Base-by-base conservation (phyloP, 2,888 invertebrate species). In the Poecilobothrus nobilitatus region DNA sequence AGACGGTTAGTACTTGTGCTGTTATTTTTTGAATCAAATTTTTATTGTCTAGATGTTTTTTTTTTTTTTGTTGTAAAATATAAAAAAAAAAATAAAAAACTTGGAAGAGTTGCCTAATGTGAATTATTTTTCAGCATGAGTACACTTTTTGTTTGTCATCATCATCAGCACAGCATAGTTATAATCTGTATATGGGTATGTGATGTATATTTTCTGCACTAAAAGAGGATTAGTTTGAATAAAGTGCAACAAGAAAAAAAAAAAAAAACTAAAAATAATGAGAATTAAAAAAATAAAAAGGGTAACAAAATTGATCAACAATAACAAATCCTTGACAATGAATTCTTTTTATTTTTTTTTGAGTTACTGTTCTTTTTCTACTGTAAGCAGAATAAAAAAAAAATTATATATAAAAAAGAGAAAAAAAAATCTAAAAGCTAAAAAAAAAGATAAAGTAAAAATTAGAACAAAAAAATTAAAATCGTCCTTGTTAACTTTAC, bases 401-500 rank as follows among this genome's bases (percentile, higher is more conserved):
- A 18, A 18, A 6, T 15, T 9, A 15, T 12, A 44, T 3, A 44
- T 12, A 15, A 41, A 6, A 41, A 41, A 9, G 15, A 3, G 15
- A 41, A 41, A 41, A 41, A 41, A 41, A 41, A 41, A 18, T 18
- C 10, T 37, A 53, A 53, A 53, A 18, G n/a, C 9, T 53, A 53
- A n/a, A 6, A 53, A 18, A 53, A 53, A n/a, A 6, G 18, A n/a
- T 18, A 6, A n/a, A 44, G 8, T 34, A 34, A 37, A 37, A 12
- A 2, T 12, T 12, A 18, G 18, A 53, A 9, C 7, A n/a, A 53
- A 53, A 53, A 53, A 53, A n/a, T 12, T 12, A 2, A 53, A 18
- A 53, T 18, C n/a, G n/a, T 53, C 53, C 53, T 53, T 53, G 53
- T 53, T 53, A 53, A 53, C 53, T 53, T 53, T 53, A 53, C 53